A percentile compares a stretch with the other conserved stretches of the same genome.
Evolutionary conservation across 1,140 invertebrate genomes (phyloP).

Genomic region (Reticulitermes speratus): DNA sequence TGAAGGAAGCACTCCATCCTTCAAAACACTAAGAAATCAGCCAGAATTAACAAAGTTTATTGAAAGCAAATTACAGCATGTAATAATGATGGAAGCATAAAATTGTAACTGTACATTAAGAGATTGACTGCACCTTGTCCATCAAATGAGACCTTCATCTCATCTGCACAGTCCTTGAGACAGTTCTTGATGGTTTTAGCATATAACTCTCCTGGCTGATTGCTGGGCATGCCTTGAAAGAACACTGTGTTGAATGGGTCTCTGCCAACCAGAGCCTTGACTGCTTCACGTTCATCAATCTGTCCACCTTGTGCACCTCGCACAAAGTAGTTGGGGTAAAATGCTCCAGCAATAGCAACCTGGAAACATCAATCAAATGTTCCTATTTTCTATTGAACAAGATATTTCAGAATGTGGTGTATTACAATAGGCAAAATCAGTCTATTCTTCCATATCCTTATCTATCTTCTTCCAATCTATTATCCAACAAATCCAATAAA

Average conservation of each 20-base stretch:
- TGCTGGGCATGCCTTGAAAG: constrained; percentile 64
- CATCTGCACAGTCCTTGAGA: constrained; percentile 47
- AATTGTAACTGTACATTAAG: not conserved
- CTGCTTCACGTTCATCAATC: constrained; percentile 60
- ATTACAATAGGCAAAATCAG: not conserved
- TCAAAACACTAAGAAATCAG: not conserved
- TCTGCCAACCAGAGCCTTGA: constrained; percentile 62
- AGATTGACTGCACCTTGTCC: constrained; percentile 45
- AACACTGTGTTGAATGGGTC: constrained; percentile 78
- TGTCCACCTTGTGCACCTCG: constrained; percentile 47
- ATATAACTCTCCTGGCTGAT: constrained; percentile 74
- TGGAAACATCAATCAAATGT: constrained; percentile 42
- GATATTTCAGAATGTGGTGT: not conserved
- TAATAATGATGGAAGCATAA: not conserved
- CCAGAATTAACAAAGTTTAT: not conserved
- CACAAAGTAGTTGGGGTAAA: constrained; percentile 90
- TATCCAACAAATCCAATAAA: too few species aligned
- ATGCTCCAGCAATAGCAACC: constrained; percentile 75
- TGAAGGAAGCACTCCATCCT: not conserved
- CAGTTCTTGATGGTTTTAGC: constrained; percentile 55
- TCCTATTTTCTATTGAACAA: not conserved
- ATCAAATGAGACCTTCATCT: constrained; percentile 65
- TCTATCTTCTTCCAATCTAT: not conserved
- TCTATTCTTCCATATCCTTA: not conserved
- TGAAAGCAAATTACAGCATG: not conserved